Conservation (phyloP, 2,113 vertebrate genomes). For the Bombycilla garrulus region DNA sequence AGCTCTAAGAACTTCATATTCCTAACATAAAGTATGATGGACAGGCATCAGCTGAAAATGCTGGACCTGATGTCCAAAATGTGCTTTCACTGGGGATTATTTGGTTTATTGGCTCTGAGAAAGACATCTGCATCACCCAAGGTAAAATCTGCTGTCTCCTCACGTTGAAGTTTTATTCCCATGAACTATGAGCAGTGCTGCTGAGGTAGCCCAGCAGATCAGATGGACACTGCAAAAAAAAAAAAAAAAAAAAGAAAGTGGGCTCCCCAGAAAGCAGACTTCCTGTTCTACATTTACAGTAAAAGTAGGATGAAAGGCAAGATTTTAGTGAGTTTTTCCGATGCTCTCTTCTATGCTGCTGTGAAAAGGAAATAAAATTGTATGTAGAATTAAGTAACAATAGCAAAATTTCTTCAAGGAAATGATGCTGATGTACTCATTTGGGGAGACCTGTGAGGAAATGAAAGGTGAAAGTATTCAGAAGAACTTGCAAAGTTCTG, state of each 20-base stretch:
- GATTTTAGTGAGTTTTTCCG: background rate
- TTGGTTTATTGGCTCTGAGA: background rate
- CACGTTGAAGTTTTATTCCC: background rate
- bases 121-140: background rate
- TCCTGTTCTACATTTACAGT: background rate
- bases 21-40: background rate
- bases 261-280: background rate
- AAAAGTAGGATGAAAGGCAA: background rate
- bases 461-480: background rate
- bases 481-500: background rate
- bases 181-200: background rate
- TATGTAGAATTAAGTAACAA: background rate
- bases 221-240: background rate
- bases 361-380: background rate
- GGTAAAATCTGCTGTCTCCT: background rate
- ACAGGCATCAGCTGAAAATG: background rate
- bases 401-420: background rate
- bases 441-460: background rate
- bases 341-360: background rate
- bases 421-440: background rate
- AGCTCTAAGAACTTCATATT: background rate
- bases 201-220: background rate
- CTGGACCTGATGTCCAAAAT: background rate
- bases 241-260: background rate
- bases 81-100: background rate